phyloP scores from a whole-genome alignment of 2,113 vertebrate species.

The Bettongia penicillata region DNA sequence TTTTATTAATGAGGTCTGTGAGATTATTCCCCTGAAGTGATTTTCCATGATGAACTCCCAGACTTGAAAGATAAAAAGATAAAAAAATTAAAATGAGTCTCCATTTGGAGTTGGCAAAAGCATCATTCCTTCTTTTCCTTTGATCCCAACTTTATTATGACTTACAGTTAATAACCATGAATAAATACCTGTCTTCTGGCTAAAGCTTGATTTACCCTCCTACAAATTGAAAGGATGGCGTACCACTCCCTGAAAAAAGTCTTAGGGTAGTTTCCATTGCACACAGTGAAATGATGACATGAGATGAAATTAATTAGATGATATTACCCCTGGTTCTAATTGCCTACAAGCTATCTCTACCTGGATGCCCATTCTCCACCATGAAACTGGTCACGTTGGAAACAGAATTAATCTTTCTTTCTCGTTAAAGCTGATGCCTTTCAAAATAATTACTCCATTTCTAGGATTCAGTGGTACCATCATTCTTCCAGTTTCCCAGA shows the following conservation, averaged over 20 bases:
- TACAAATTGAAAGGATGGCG: not conserved
- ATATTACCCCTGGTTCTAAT: not conserved
- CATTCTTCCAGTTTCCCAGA: not conserved
- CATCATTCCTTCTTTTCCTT: not conserved
- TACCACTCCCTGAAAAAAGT: not conserved
- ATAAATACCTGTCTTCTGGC: not conserved
- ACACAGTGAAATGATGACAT: not conserved
- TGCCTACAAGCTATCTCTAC: not conserved
- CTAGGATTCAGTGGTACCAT: not conserved
- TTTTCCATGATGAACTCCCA: constrained; percentile 55
- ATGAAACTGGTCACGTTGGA: not conserved
- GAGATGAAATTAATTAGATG: constrained; percentile 28
- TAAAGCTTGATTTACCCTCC: not conserved
- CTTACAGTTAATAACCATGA: constrained; percentile 6
- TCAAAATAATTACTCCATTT: not conserved
- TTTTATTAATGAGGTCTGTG: constrained; percentile 33
- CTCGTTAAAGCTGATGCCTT: not conserved
- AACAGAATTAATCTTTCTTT: not conserved
- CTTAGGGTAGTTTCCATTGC: not conserved
- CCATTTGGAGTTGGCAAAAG: not conserved
- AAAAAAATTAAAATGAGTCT: constrained; percentile 5
- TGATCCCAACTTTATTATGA: constrained; percentile 36
- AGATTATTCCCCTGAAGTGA: constrained; percentile 2
- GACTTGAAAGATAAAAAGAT: constrained; percentile 1
- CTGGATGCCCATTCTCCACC: constrained; percentile 1